Conservation (phyloP, 2,797 vertebrate genomes). For the Neosilurus hyrtlii region DNA sequence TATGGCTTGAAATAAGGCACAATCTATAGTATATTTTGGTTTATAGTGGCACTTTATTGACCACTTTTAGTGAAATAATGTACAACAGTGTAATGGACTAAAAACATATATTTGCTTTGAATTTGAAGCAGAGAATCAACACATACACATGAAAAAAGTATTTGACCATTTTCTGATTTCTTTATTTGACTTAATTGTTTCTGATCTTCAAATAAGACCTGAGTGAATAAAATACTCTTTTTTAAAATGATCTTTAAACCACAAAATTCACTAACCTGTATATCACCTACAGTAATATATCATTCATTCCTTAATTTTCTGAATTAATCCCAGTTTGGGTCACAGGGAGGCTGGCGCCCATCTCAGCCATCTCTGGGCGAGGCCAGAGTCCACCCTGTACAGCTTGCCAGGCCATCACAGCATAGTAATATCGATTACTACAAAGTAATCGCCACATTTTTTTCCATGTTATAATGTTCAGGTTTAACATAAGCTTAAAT, state of each 20-base stretch:
- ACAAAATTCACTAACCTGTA: too few species aligned
- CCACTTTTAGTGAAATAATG: too few species aligned
- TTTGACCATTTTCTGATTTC: background rate
- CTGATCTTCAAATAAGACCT: background rate
- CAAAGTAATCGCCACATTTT: background rate
- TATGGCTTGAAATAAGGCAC: background rate
- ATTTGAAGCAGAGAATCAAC: background rate
- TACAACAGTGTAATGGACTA: background rate
- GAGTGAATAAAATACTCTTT: too few species aligned
- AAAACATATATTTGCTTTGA: background rate
- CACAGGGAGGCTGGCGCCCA: too few species aligned
- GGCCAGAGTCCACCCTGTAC: too few species aligned
- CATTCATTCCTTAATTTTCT: too few species aligned
- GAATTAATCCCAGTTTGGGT: too few species aligned
- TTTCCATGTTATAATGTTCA: background rate
- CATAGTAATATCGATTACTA: background rate
- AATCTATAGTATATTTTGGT: background rate
- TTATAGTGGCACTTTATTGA: background rate
- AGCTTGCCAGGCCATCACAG: background rate
- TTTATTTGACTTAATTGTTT: background rate
- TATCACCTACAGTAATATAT: too few species aligned
- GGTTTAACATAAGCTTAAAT: background rate
- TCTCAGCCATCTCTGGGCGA: too few species aligned
- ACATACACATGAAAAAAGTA: too few species aligned
- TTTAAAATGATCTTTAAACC: too few species aligned